These are phyloP conservation scores for Ommatoiulus sabulosus DNA, from an alignment of 2,888 invertebrate genomes.

Conservation along the genomic window DNA sequence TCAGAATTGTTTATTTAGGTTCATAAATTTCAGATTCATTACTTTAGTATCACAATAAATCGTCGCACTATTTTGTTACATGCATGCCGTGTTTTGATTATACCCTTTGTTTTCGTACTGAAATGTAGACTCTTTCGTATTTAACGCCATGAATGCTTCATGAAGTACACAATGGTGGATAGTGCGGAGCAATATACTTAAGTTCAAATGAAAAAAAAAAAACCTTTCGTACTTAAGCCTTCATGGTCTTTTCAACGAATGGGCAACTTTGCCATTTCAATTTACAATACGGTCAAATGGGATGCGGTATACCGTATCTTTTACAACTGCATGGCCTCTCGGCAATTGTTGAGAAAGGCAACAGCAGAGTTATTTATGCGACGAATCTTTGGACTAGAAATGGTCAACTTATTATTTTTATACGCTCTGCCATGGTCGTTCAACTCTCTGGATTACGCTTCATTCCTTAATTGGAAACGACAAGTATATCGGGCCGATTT, in stretches of 20 bases:
- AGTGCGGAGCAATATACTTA: background rate
- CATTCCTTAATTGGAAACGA: background rate
- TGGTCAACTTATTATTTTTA: slow-evolving; percentile 1
- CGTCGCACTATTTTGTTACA: too few relatives aligned
- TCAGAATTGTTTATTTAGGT: too few relatives aligned
- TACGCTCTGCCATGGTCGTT: background rate
- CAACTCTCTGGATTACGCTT: background rate
- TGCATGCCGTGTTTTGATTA: too few relatives aligned
- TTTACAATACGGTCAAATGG: slow-evolving; percentile 11
- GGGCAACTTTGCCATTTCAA: background rate
- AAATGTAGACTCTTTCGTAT: background rate
- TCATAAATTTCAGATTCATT: background rate
- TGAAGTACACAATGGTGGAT: background rate
- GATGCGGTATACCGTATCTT: background rate
- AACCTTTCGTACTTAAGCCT: background rate
- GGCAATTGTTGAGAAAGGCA: background rate
- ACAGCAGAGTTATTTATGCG: background rate
- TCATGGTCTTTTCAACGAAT: background rate
- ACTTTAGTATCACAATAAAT: too few relatives aligned
- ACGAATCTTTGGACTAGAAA: background rate
- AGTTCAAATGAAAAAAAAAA: slow-evolving; percentile 12
- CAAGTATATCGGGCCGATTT: background rate
- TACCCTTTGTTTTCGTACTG: too few relatives aligned
- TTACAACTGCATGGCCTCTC: background rate
- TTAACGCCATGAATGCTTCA: slow-evolving; percentile 26